Evolutionary conservation across 2,113 vertebrate species (phyloP).

Genomic region (Myotis lucifugus): DNA sequence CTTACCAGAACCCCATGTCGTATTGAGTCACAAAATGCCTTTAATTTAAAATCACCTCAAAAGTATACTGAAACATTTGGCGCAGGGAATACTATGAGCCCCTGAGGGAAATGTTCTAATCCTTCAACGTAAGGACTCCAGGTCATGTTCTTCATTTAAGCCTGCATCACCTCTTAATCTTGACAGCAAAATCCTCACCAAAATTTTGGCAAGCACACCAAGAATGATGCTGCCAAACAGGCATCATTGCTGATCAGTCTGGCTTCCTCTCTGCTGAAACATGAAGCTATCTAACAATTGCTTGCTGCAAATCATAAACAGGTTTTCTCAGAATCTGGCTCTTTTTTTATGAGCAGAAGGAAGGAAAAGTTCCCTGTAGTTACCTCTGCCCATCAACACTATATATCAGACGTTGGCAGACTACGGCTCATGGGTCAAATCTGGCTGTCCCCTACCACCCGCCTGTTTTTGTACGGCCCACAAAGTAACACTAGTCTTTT

Average conservation of each 20-base stretch:
- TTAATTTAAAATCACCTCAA: slow-evolving; percentile 63
- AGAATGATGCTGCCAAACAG: slow-evolving; percentile 75
- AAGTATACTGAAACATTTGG: slow-evolving; percentile 74
- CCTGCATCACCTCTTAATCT: slow-evolving; percentile 73
- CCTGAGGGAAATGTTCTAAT: slow-evolving; percentile 75
- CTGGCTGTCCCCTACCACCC: not conserved
- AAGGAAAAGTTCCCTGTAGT: not conserved
- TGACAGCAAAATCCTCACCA: slow-evolving; percentile 81
- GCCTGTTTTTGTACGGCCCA: not conserved
- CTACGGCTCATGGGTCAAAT: not conserved
- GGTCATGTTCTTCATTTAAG: slow-evolving; percentile 79
- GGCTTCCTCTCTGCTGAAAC: slow-evolving; percentile 73
- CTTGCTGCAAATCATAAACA: slow-evolving; percentile 73
- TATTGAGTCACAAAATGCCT: slow-evolving; percentile 75
- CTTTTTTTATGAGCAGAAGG: slow-evolving; percentile 34
- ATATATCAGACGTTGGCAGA: not conserved
- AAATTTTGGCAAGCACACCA: slow-evolving; percentile 80
- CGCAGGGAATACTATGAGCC: slow-evolving; percentile 68
- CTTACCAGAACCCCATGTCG: slow-evolving; percentile 78
- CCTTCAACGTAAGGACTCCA: slow-evolving; percentile 52
- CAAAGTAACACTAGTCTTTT: slow-evolving; percentile 9
- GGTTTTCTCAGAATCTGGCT: slow-evolving; percentile 61
- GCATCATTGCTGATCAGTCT: slow-evolving; percentile 73
- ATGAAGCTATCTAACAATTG: slow-evolving; percentile 70
- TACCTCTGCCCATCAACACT: not conserved